Base-by-base conservation (phyloP, 2,888 invertebrate genomes). In the Thecophora atra region DNA sequence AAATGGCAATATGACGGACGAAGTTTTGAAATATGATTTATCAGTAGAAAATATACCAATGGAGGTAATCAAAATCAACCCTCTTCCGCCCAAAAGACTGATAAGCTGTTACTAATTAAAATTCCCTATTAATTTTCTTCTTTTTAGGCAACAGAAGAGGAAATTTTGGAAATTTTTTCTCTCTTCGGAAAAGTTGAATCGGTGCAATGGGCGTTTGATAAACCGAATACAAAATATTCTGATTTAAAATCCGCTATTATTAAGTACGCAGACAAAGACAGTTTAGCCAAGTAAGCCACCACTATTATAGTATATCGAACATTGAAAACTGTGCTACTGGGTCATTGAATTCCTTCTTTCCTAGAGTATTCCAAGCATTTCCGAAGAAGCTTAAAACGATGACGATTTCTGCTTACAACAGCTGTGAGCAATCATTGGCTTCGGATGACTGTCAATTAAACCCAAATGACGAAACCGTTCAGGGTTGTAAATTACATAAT, bases 381-480 rank as follows among this genome's bases (percentile, higher is more conserved):
- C n/a, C 26, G 42, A 74, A 75, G 63, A 42, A 44, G 6, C 11
- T 75, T 13, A 24, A 70, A 15, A 60, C 60, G 13, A 52, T 52
- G n/a, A 73, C 47, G 1, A 60, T 74, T 58, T 47, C 15, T 24
- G 73, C 76, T 3, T 71, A 73, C 30, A 71, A 76, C 51, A 76
- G 73, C 44, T 76, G 76, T 74, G 42, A 69, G 68, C 76, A 76
- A 71, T 73, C 76, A n/a, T 5, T 64, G 7, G 72, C 44, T 13
- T 58, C 3, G 4, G 24, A 3, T 3, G 42, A 24, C 17, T 17
- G 52, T 21, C 11, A 11, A 24, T 6, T 8, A 58, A 24, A 24
- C 28, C 8, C 24, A 28, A 13, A 28, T 58, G 24, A 58, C 28
- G 58, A 28, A 58, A 11, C 2, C 5, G 4, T 28, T 26, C 15